Conservation (phyloP, 37 sponge, comb jelly and placozoan species). For the Geodia barretti region DNA sequence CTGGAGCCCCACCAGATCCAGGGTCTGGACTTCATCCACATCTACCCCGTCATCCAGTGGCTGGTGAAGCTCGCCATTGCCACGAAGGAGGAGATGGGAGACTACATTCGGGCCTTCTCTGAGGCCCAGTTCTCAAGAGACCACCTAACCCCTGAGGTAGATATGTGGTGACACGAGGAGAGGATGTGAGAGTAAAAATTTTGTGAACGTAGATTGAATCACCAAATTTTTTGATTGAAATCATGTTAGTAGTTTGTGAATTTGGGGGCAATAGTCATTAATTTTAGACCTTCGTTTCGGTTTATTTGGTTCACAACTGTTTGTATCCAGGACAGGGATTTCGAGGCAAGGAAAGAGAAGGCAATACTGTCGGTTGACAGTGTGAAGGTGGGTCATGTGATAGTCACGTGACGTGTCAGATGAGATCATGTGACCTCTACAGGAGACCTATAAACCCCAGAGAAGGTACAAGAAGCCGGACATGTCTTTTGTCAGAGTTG, state of each 20-base stretch:
- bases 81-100: conserved; percentile 93
- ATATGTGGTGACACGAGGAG: background rate
- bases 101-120: conserved; percentile 86
- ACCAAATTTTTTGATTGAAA: too few relatives aligned
- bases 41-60: conserved; percentile 99
- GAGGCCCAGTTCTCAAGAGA: conserved; percentile 83
- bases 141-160: conserved; percentile 72
- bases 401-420: background rate
- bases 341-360: conserved; percentile 40
- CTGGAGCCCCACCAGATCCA: conserved; percentile 99
- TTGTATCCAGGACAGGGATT: conserved; percentile 65
- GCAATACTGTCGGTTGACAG: conserved; percentile 29
- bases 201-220: too few relatives aligned
- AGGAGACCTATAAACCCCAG: conserved; percentile 77
- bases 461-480: conserved; percentile 69
- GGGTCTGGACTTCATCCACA: conserved; percentile 96
- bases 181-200: conserved; percentile 13
- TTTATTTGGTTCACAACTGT: conserved; percentile 5
- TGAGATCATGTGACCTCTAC: too few relatives aligned
- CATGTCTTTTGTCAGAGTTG: background rate
- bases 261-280: background rate
- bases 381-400: conserved; percentile 48
- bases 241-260: conserved; percentile 2
- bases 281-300: conserved; percentile 3
- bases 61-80: conserved; percentile 95